phyloP scores from a whole-genome alignment of 2,113 vertebrate genomes.

The Cathartes aura region DNA sequence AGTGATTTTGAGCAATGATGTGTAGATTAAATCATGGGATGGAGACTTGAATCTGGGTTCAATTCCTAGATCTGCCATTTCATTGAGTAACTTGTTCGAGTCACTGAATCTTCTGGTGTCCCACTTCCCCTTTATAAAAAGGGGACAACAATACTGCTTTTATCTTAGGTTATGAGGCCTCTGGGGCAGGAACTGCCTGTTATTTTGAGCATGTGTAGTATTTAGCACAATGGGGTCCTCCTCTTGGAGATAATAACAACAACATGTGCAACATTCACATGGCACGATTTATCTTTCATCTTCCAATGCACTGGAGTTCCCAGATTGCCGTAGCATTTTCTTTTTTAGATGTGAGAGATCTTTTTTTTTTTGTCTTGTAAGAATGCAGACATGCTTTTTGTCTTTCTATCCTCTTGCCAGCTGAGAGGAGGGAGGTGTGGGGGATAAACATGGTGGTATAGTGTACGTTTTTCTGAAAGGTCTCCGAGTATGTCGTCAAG shows the following conservation, averaged over 20 bases:
- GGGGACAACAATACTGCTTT: slow-evolving; percentile 31
- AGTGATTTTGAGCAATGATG: neutral
- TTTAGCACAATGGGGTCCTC: slow-evolving; percentile 44
- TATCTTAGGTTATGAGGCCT: slow-evolving; percentile 21
- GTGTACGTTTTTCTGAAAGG: neutral
- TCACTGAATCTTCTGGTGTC: slow-evolving; percentile 12
- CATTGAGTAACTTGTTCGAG: neutral
- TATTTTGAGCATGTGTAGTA: neutral
- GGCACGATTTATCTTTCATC: slow-evolving; percentile 15
- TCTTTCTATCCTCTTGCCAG: neutral
- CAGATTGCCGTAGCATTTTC: neutral
- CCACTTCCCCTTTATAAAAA: slow-evolving; percentile 12
- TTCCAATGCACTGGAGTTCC: neutral
- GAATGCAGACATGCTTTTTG: neutral
- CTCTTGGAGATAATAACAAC: slow-evolving; percentile 49
- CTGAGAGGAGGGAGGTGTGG: neutral
- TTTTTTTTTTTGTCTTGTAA: neutral
- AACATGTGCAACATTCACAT: slow-evolving; percentile 36
- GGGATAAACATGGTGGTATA: neutral
- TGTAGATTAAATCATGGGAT: neutral
- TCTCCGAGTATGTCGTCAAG: neutral
- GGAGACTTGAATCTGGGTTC: neutral
- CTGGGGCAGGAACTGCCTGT: slow-evolving; percentile 17
- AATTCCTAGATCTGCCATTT: neutral
- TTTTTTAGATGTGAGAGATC: neutral